Conservation (phyloP, 2,797 vertebrate species). For the Microtus californicus region DNA sequence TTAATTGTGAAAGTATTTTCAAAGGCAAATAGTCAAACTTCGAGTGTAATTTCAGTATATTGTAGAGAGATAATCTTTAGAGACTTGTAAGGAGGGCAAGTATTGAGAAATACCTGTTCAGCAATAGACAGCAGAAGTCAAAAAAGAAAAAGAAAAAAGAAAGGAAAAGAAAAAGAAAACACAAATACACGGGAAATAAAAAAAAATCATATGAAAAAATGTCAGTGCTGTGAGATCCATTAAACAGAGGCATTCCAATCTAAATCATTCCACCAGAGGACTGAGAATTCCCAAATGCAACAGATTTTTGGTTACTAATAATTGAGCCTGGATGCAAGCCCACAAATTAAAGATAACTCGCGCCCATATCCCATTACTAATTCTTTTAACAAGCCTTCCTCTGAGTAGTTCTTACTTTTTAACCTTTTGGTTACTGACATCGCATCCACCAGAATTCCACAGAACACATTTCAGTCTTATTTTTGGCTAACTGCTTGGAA, state of each 20-base stretch:
- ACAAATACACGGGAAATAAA: constrained; percentile 31
- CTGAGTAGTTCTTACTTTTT: constrained; percentile 65
- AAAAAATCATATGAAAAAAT: constrained; percentile 47
- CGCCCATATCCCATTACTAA: constrained; percentile 75
- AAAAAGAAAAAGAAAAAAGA: constrained; percentile 43
- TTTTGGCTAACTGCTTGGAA: background rate
- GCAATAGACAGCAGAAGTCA: constrained; percentile 14
- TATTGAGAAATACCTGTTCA: constrained; percentile 38
- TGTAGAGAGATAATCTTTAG: constrained; percentile 8
- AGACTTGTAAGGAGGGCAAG: constrained; percentile 32
- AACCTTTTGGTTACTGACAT: constrained; percentile 68
- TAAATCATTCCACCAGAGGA: constrained; percentile 70
- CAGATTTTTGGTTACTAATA: constrained; percentile 74
- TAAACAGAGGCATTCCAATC: constrained; percentile 61
- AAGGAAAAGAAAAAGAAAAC: background rate
- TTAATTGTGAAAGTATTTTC: constrained; percentile 73
- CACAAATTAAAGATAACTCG: constrained; percentile 73
- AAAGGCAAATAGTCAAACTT: constrained; percentile 30
- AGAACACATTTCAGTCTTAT: background rate
- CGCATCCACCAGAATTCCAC: constrained; percentile 30
- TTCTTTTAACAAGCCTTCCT: constrained; percentile 72
- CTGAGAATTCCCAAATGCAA: constrained; percentile 75
- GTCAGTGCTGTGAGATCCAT: constrained; percentile 54
- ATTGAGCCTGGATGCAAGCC: constrained; percentile 69
- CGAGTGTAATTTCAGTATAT: constrained; percentile 5